Evolutionary conservation across 2,888 invertebrate genomes (phyloP), one percentile per base, ranked within the genome.

Genomic region (Trachelus tabidus): DNA sequence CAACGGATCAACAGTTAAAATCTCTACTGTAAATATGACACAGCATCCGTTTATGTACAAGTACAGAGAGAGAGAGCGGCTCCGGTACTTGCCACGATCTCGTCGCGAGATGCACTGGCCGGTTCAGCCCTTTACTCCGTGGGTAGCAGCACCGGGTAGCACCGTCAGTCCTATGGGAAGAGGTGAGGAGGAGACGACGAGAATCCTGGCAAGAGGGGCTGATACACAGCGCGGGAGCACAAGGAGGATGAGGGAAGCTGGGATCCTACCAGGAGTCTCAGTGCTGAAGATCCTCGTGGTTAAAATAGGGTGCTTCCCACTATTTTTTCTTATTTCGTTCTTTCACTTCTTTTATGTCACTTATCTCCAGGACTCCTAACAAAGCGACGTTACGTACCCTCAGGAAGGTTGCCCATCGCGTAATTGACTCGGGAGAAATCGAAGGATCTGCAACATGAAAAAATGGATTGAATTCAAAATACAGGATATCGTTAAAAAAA

Each of bases 51-150:
- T 56, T 56, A 56, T 23, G 9, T 56, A 56, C 40, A 23, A 56
- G 40, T 56, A 56, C 40, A 2, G 9, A 56, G 40, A 56, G 40
- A 56, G 23, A 56, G 9, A 56, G 40, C 40, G 23, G 23, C 40
- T 56, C 40, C 40, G 15, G 40, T 56, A 56, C 40, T 23, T 56
- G 40, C 40, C 40, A 56, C 86, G 85, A 84, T 84, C 85, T 85
- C 86, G 89, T 83, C 88, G 87, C 84, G 88, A 85, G 86, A 87
- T 87, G 87, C 86, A 89, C 89, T 89, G 89, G 85, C 84, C 87
- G 89, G 87, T 85, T 88, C 87, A 87, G 88, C 89, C 89, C 89
- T 89, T 88, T 86, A 84, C 88, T 86, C 81, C 80, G 79, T 83
- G 81, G 79, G 68, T 81, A 77, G 76, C 31, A 79, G 79, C 77